These are phyloP conservation scores for Vireo altiloquus DNA, from an alignment of 2,113 vertebrate species.

Conservation along the genomic window DNA sequence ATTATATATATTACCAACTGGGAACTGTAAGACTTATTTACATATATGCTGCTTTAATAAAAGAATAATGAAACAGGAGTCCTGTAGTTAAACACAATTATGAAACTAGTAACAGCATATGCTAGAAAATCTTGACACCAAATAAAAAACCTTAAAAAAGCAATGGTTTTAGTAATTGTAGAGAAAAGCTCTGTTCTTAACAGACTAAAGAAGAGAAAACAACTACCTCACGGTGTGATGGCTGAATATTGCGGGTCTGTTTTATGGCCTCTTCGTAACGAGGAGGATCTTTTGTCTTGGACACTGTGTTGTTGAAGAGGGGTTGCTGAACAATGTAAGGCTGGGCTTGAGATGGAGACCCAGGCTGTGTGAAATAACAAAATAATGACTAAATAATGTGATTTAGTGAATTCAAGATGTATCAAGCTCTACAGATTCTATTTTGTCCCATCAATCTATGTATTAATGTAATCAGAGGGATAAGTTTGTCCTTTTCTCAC, in stretches of 20 bases:
- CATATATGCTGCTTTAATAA: not conserved
- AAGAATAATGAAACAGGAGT: not conserved
- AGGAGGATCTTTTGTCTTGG: slow-evolving; percentile 89
- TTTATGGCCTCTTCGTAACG: slow-evolving; percentile 96
- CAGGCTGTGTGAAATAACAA: slow-evolving; percentile 62
- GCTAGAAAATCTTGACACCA: not conserved
- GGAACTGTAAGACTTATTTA: not conserved
- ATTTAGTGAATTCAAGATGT: not conserved
- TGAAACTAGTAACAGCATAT: not conserved
- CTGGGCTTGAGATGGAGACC: slow-evolving; percentile 76
- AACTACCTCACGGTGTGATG: slow-evolving; percentile 79
- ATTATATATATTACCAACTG: not conserved
- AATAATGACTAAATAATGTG: not conserved
- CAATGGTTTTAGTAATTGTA: not conserved
- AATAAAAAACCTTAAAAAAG: not conserved
- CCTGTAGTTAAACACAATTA: not conserved
- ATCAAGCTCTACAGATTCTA: not conserved
- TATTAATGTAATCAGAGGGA: not conserved
- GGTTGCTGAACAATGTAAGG: slow-evolving; percentile 76
- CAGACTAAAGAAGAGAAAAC: not conserved
- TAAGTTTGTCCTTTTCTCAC: not conserved
- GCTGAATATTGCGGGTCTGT: slow-evolving; percentile 84
- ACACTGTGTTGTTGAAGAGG: slow-evolving; percentile 74
- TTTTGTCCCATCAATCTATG: not conserved
- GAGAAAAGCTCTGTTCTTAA: not conserved